Percentiles rank a stretch among this genome's conserved stretches.
Evolutionary conservation across 2,113 vertebrate genomes (phyloP).

Genomic region (Patagioenas fasciata): DNA sequence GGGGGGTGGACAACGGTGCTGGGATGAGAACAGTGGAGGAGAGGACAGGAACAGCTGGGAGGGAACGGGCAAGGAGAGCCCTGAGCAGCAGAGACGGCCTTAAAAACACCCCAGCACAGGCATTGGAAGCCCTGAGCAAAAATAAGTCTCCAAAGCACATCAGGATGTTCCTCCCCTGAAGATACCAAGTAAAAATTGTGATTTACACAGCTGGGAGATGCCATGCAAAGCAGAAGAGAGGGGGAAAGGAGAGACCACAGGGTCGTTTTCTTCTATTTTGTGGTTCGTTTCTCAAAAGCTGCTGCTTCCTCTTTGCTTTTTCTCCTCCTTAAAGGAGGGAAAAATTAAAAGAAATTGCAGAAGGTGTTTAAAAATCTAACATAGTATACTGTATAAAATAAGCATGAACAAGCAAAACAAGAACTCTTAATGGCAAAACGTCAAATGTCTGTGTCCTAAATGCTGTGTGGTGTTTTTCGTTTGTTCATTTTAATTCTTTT

Average conservation of each 20-base stretch:
- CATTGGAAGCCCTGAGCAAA: neutral
- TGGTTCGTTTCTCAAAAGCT: conserved; percentile 9
- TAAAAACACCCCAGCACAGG: neutral
- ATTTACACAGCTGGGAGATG: conserved; percentile 13
- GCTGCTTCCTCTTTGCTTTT: neutral
- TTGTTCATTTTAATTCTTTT: neutral
- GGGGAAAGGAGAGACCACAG: neutral
- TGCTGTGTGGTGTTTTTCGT: neutral
- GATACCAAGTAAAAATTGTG: neutral
- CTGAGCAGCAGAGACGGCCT: neutral
- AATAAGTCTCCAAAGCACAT: neutral
- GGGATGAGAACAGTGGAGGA: neutral
- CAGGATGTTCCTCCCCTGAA: neutral
- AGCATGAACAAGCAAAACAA: neutral
- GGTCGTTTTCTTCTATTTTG: conserved; percentile 14
- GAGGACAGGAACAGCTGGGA: neutral
- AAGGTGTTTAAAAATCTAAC: neutral
- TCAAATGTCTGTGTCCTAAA: neutral
- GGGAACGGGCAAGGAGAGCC: neutral
- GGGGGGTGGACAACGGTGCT: neutral
- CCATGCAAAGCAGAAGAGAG: neutral
- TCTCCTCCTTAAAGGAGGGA: neutral
- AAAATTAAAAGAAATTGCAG: conserved; percentile 3
- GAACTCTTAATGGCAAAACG: neutral
- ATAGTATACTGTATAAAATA: neutral